Conservation (phyloP, 2,113 vertebrate genomes). For the Limanda limanda region DNA sequence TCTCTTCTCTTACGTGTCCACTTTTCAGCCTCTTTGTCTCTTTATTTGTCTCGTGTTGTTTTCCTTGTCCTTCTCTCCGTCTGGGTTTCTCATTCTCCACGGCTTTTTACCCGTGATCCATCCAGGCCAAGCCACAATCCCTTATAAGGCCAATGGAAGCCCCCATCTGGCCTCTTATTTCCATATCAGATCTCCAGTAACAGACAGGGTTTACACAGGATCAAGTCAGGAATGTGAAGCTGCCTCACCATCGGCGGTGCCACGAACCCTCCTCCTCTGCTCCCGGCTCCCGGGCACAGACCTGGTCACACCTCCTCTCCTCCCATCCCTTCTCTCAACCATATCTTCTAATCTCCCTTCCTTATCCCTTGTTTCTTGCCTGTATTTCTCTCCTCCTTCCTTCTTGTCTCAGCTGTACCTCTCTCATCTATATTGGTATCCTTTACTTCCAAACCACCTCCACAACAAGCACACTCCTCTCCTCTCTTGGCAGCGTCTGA, state of each 20-base stretch:
- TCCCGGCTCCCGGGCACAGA: constrained; percentile 42
- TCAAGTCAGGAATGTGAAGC: constrained; percentile 72
- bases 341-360: too few species aligned
- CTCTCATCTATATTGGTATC: constrained; percentile 3
- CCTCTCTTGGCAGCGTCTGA: constrained; percentile 11
- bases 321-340: not conserved
- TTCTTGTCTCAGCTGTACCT: not conserved
- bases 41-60: not conserved
- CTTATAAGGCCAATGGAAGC: constrained; percentile 75
- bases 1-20: not conserved
- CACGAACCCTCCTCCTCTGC: constrained; percentile 19
- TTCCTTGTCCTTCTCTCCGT: constrained; percentile 25
- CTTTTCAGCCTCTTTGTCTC: constrained; percentile 7
- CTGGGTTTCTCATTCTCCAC: constrained; percentile 49
- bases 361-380: too few species aligned
- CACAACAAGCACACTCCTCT: not conserved
- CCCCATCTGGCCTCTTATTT: constrained; percentile 73
- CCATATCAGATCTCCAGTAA: constrained; percentile 76
- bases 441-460: constrained; percentile 4
- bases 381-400: too few species aligned
- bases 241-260: constrained; percentile 27
- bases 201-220: constrained; percentile 72
- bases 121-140: constrained; percentile 69
- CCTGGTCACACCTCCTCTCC: constrained; percentile 36
- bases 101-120: constrained; percentile 66